Conservation (phyloP, 2,888 invertebrate species). For the Candidula unifasciata region DNA sequence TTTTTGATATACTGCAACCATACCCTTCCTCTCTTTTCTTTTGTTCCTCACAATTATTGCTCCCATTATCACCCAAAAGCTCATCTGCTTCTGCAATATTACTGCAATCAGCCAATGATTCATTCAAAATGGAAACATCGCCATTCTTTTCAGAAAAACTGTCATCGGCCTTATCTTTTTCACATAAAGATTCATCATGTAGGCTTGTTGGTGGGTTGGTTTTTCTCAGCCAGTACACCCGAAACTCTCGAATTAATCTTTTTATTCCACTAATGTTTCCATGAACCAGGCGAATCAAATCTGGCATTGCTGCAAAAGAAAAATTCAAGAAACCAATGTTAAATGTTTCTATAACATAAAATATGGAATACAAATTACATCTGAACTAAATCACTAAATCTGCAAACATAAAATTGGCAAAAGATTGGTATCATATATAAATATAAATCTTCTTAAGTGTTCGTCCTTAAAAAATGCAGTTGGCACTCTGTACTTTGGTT, state of each 20-base stretch:
- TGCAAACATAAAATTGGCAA: no score
- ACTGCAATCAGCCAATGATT: constrained; percentile 35
- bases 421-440: no score
- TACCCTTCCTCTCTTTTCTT: constrained; percentile 53
- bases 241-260: constrained; percentile 83
- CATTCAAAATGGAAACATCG: constrained; percentile 43
- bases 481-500: no score
- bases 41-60: not conserved
- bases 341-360: not conserved
- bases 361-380: not conserved
- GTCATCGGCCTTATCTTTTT: constrained; percentile 53
- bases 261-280: constrained; percentile 82
- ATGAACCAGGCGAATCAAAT: constrained; percentile 84
- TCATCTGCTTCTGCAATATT: constrained; percentile 38
- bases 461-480: no score
- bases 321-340: not conserved
- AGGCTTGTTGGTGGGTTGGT: constrained; percentile 50
- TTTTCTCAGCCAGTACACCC: constrained; percentile 81
- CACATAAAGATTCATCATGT: constrained; percentile 51
- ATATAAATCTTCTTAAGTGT: no score
- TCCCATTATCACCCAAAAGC: constrained; percentile 8
- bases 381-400: not conserved
- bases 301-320: constrained; percentile 80
- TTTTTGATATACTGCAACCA: constrained; percentile 69
- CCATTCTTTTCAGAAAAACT: constrained; percentile 27